Base-by-base conservation (phyloP, 2,113 vertebrate species). In the Nansenia antarctica region DNA sequence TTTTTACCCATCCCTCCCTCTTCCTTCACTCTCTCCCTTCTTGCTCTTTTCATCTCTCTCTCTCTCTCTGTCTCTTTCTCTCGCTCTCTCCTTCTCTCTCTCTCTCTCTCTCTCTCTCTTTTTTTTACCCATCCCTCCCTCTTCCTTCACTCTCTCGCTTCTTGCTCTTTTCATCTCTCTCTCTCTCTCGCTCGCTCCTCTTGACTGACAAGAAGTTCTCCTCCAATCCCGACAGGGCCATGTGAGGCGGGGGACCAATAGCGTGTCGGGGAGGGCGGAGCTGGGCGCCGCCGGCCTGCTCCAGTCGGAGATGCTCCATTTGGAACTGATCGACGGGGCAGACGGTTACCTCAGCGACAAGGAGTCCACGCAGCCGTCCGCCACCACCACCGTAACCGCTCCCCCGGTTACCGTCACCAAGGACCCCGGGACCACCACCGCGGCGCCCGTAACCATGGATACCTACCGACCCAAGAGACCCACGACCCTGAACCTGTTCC, bases 401-500 rank as follows among this genome's bases (percentile, higher is more conserved):
- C 65, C 81, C 24, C 75, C 54, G 0, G 76, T n/a, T n/a, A n/a
- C 76, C 18, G 64, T 78, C 32, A 86, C 67, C 84, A 93, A 93
- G 62, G 92, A 92, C 4, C 83, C 89, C 3, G n/a, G n/a, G n/a
- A n/a, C n/a, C n/a, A n/a, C n/a, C n/a, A n/a, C n/a, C n/a, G 89
- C 70, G 15, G 90, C 78, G 62, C 90, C 89, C 52, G 90, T 84
- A 52, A 92, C 93, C 84, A 96, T 96, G 85, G 95, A 97, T 77
- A 94, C 94, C 32, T 97, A 98, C 88, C 87, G 95, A 34, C 97
- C 97, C 81, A 98, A 98, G 91, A 88, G 96, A 84, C 97, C 97
- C 76, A 98, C 96, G 64, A 98, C 96, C 15, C 95, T 98, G 85
- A 98, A 98, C 93, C 94, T 98, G 78, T 96, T 98, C 88, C 94